phyloP scores from a whole-genome alignment of 2,113 vertebrate species.

The Brienomyrus brachyistius region DNA sequence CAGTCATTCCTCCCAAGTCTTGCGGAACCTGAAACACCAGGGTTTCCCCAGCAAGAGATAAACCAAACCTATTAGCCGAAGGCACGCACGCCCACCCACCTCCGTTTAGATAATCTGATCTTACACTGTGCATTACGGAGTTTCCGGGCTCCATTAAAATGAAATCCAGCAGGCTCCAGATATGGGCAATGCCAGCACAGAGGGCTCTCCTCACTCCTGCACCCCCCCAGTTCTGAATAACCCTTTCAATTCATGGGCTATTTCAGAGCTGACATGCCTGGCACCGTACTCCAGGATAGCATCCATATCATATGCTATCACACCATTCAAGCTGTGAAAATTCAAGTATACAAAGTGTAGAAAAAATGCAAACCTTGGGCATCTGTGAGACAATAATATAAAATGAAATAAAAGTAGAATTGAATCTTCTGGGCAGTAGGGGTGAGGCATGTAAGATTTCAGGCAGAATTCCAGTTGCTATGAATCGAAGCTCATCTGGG shows the following conservation, averaged over 20 bases:
- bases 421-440: background rate
- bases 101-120: conserved; percentile 9
- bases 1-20: background rate
- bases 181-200: background rate
- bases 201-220: background rate
- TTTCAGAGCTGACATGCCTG: background rate
- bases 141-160: background rate
- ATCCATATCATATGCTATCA: background rate
- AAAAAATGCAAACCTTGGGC: background rate
- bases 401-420: background rate
- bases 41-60: background rate
- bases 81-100: background rate
- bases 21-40: background rate
- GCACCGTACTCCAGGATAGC: background rate
- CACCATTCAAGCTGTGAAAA: background rate
- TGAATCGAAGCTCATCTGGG: background rate
- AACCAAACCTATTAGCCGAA: background rate
- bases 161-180: background rate
- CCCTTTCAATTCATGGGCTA: background rate
- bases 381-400: background rate
- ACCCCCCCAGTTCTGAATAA: background rate
- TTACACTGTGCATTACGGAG: background rate
- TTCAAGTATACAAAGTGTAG: background rate
- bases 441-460: background rate
- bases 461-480: background rate